Base-by-base conservation (phyloP, 1,140 invertebrate species). In the Bombus superbus region DNA sequence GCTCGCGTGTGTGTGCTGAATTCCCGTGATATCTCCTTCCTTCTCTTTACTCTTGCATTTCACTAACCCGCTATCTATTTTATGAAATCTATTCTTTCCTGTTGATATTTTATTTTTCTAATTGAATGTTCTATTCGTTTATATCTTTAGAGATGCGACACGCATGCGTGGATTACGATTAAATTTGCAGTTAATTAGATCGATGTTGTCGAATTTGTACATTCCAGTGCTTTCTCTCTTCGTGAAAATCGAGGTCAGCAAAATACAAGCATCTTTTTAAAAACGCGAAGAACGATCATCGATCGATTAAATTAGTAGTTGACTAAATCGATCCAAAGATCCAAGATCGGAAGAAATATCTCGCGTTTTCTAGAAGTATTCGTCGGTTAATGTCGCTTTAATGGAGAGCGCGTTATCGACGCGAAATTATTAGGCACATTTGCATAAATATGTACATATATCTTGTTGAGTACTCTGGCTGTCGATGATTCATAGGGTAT, bases 21-120 rank as follows among this genome's bases (percentile, higher is more conserved):
- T 79, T 80, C 76, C 73, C 66, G 69, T 68, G 72, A 80, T 75
- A 81, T 87, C 86, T 78, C 40, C 64, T 80, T 71, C 25, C 47
- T 32, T 25, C 35, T 80, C 42, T 22, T 72, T 57, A 32, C 38
- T 69, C 72, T 74, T 66, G 35, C 71, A 81, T 81, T 81, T 85
- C 79, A 47, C 22, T 32, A 53, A 28, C 8, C 53, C 10, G 1
- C 53, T 15, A n/a, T 72, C 9, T 22, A 28, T 44, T 18, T 32
- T 32, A 47, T 32, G 9, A 32, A 73, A 44, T n/a, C 35, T 35
- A 59, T 40, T 18, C 9, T 62, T n/a, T 13, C 28, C 28, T n/a
- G 10, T 62, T 62, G 59, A 62, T 62, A 62, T 62, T 28, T 62
- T 53, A 53, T 53, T 53, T 8, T 53, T 53, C 6, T 0, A 53